A percentile compares a stretch with the other conserved stretches of the same genome.
These are phyloP conservation scores for Ips nitidus DNA, from an alignment of 1,140 invertebrate species.

Conservation along the genomic window DNA sequence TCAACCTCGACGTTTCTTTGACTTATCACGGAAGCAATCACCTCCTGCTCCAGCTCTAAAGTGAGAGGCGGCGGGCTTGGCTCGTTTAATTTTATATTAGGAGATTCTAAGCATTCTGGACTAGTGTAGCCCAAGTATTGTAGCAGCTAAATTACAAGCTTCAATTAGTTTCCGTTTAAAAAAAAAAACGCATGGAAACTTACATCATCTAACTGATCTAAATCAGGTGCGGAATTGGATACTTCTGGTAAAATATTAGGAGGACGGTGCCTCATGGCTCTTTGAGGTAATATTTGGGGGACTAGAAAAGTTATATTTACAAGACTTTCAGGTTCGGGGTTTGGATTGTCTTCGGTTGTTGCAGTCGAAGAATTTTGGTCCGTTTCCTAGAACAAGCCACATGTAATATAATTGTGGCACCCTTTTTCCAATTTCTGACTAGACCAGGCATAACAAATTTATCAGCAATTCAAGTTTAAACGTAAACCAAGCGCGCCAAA, in stretches of 20 bases:
- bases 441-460: neutral
- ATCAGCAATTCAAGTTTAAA: neutral
- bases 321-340: constrained; percentile 52
- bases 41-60: constrained; percentile 74
- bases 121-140: constrained; percentile 90
- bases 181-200: constrained; percentile 42
- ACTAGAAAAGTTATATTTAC: constrained; percentile 36
- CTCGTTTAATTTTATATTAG: constrained; percentile 69
- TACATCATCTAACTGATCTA: constrained; percentile 93
- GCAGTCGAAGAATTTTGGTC: neutral
- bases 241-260: constrained; percentile 77
- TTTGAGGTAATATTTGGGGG: constrained; percentile 58
- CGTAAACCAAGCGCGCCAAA: neutral
- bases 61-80: constrained; percentile 69
- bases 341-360: constrained; percentile 17
- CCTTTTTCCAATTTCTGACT: neutral
- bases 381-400: constrained; percentile 18
- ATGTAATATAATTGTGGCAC: neutral
- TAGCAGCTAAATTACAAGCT: constrained; percentile 65
- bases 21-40: constrained; percentile 79
- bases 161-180: constrained; percentile 21
- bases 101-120: constrained; percentile 81
- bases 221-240: constrained; percentile 80
- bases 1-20: constrained; percentile 79
- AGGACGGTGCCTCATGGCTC: constrained; percentile 69